phyloP scores from a whole-genome alignment of 2,888 invertebrate species.

The Eupelmus urozonus region DNA sequence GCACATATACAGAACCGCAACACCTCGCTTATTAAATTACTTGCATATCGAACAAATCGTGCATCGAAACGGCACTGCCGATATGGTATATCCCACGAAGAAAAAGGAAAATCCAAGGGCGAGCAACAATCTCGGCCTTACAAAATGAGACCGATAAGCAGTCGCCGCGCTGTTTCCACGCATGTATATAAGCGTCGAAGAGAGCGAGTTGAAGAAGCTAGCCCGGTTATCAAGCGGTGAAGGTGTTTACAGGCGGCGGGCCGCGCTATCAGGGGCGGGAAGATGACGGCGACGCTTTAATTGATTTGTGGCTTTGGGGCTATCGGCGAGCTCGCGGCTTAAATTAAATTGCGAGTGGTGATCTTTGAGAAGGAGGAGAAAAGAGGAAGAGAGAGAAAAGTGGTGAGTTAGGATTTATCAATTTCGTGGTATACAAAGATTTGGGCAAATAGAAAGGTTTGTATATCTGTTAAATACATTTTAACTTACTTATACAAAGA shows the following conservation, averaged over 20 bases:
- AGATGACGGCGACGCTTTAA: constrained; percentile 69
- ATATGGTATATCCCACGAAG: too few species aligned
- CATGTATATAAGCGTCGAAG: neutral
- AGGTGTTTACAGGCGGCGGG: constrained; percentile 74
- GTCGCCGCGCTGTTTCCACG: constrained; percentile 16
- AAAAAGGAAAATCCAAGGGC: too few species aligned
- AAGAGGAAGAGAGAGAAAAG: too few species aligned
- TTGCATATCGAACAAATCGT: too few species aligned
- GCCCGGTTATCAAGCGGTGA: constrained; percentile 73
- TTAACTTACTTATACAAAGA: too few species aligned
- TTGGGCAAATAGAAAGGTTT: too few species aligned
- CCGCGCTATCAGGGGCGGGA: constrained; percentile 70
- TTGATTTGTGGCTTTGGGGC: constrained; percentile 73
- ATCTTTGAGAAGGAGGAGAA: neutral
- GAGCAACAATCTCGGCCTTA: constrained; percentile 26
- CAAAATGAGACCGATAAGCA: constrained; percentile 44
- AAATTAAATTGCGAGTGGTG: constrained; percentile 40
- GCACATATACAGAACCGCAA: too few species aligned
- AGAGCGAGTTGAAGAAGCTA: neutral
- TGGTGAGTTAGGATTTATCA: too few species aligned
- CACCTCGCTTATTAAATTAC: too few species aligned
- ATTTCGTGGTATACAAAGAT: too few species aligned
- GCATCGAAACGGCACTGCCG: too few species aligned
- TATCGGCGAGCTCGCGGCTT: constrained; percentile 57
- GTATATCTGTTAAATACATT: too few species aligned